These are phyloP conservation scores for Takifugu bimaculatus DNA, from an alignment of 2,113 vertebrate genomes.

Conservation along the genomic window DNA sequence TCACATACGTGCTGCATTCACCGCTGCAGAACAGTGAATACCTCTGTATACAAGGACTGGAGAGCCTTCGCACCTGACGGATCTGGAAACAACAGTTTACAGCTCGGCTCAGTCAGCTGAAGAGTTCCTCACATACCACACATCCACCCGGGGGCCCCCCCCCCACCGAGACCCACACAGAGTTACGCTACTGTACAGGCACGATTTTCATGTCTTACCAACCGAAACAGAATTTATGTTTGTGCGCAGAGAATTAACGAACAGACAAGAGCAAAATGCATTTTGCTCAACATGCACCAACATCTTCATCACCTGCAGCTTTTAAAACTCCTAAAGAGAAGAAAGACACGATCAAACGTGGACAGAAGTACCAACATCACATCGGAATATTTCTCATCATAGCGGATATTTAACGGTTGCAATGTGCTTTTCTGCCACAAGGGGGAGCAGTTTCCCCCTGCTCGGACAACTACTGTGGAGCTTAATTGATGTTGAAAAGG, in stretches of 20 bases:
- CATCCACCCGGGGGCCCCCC: background rate
- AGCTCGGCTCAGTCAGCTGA: conserved; percentile 72
- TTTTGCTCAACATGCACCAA: background rate
- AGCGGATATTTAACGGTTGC: background rate
- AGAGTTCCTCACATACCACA: conserved; percentile 8
- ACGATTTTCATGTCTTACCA: background rate
- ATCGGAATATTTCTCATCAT: background rate
- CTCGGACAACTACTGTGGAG: background rate
- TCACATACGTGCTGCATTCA: conserved; percentile 91
- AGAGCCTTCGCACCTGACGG: conserved; percentile 94
- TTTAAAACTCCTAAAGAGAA: background rate
- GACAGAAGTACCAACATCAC: background rate
- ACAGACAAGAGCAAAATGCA: background rate
- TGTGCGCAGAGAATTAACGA: background rate
- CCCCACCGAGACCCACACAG: background rate
- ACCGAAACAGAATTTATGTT: background rate
- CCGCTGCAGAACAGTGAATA: conserved; percentile 86
- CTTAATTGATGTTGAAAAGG: background rate
- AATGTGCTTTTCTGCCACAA: conserved; percentile 8
- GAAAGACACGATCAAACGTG: background rate
- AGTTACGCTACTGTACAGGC: background rate
- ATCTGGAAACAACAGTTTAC: conserved; percentile 88
- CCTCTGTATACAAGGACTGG: conserved; percentile 97
- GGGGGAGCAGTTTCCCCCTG: conserved; percentile 5
- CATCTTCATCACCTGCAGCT: background rate